Conservation (phyloP, 1,140 invertebrate genomes). For the Zaprionus kolodkinae region DNA sequence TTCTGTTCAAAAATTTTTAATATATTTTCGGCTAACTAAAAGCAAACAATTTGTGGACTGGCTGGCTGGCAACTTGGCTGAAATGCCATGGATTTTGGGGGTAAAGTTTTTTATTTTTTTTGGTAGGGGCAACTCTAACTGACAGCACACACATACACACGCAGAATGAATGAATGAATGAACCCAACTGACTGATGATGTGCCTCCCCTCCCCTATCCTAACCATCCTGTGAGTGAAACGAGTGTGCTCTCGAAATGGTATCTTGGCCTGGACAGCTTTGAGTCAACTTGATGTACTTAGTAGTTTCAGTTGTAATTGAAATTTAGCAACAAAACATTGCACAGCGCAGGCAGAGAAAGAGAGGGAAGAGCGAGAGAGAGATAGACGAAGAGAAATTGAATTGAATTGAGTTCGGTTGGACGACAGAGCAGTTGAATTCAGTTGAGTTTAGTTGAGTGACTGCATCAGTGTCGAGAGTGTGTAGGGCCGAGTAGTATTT, state of each 20-base stretch:
- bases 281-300: slow-evolving; percentile 79
- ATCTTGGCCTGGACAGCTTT: slow-evolving; percentile 13
- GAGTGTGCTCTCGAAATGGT: slow-evolving; percentile 4
- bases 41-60: slow-evolving; percentile 34
- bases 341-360: slow-evolving; percentile 3
- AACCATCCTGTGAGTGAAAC: neutral
- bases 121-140: neutral
- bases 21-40: slow-evolving; percentile 15
- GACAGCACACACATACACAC: slow-evolving; percentile 28
- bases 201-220: neutral
- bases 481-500: slow-evolving; percentile 51
- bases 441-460: slow-evolving; percentile 74
- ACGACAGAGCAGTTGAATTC: slow-evolving; percentile 57
- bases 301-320: slow-evolving; percentile 77
- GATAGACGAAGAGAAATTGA: slow-evolving; percentile 56
- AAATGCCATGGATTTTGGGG: slow-evolving; percentile 20
- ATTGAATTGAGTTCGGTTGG: slow-evolving; percentile 61
- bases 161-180: slow-evolving; percentile 8
- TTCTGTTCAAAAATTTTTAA: neutral
- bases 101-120: slow-evolving; percentile 24
- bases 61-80: slow-evolving; percentile 20
- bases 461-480: slow-evolving; percentile 56
- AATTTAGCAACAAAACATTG: slow-evolving; percentile 75
- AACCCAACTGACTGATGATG: slow-evolving; percentile 33
- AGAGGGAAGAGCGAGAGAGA: slow-evolving; percentile 5